phyloP scores from a whole-genome alignment of 2,797 vertebrate genomes.

The Limnodromus scolopaceus region DNA sequence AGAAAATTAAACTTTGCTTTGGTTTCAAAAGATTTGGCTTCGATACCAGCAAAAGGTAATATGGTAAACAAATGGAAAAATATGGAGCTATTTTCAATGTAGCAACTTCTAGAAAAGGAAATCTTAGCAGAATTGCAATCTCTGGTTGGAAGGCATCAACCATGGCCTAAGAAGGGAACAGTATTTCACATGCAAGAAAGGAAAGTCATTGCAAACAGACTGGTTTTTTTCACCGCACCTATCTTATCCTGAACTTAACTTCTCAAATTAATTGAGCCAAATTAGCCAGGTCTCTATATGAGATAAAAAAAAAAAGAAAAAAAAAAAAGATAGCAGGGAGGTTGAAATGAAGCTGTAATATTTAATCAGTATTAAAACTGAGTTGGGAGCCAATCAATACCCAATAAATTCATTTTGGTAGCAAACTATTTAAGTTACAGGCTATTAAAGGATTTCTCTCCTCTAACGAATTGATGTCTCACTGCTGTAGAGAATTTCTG shows the following conservation, averaged over 20 bases:
- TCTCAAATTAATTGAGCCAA: conserved; percentile 38
- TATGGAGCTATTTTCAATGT: not conserved
- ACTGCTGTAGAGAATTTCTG: conserved; percentile 40
- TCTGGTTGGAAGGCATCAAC: not conserved
- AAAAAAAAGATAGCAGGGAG: not conserved
- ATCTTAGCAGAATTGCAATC: not conserved
- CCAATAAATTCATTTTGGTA: conserved; percentile 67
- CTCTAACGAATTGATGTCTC: conserved; percentile 18
- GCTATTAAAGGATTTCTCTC: conserved; percentile 65
- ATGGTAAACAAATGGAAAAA: conserved; percentile 24
- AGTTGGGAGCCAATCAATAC: conserved; percentile 57
- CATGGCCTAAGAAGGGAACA: not conserved
- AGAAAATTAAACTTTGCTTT: not conserved
- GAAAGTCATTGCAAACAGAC: not conserved
- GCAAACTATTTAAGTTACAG: conserved; percentile 57
- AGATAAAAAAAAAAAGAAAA: not conserved
- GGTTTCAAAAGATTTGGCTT: conserved; percentile 41
- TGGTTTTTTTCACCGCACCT: not conserved
- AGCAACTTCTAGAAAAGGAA: not conserved
- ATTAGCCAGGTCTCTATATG: not conserved
- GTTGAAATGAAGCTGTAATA: conserved; percentile 38
- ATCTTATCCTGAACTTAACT: not conserved
- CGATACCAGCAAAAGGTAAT: conserved; percentile 1
- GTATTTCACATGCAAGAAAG: not conserved
- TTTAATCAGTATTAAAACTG: conserved; percentile 59